Evolutionary conservation across 2,797 vertebrate species (phyloP), one percentile per base, ranked within the genome.

Genomic region (Macropodus opercularis): DNA sequence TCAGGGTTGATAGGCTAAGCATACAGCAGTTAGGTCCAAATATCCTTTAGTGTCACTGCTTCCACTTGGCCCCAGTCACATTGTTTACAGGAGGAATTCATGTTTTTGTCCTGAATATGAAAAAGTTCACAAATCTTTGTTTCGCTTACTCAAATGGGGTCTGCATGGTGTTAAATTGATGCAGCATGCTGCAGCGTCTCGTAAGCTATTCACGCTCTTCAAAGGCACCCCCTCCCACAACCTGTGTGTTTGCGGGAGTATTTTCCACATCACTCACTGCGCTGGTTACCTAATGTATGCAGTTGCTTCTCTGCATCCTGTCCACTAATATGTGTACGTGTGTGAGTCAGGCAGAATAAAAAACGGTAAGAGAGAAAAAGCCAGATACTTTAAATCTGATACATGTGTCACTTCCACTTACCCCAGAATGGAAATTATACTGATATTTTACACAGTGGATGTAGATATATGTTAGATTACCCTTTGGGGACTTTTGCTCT

Each of bases 391-490:
- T 72, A 75, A 67, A 77, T 80, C 56, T 62, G 53, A 72, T 79
- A 78, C 79, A 43, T 74, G 68, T 80, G 73, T 80, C 81, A 80
- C 72, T 72, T 75, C 66, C 68, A 77, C 77, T 85, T 80, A 69
- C 46, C 66, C 65, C 18, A 58, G 55, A 85, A 87, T 84, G 77
- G 67, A 81, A 86, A 85, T 84, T 36, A 81, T 89, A 86, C 89
- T 90, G 86, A 89, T 89, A 89, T 89, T 89, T 87, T 68, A 74
- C 69, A 71, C 49, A 53, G 46, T 72, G 81, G 74, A 73, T 88
- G 77, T 88, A 84, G 87, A 90, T 90, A 85, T 87, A 87, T 90
- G 69, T 87, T 83, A 87, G 79, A 90, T 84, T 75, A 80, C 62
- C 88, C 90, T 83, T 80, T 82, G 72, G 91, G 83, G 87, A 87